Evolutionary conservation across 2,797 vertebrate species (phyloP).

Genomic region (Chrosomus eos): DNA sequence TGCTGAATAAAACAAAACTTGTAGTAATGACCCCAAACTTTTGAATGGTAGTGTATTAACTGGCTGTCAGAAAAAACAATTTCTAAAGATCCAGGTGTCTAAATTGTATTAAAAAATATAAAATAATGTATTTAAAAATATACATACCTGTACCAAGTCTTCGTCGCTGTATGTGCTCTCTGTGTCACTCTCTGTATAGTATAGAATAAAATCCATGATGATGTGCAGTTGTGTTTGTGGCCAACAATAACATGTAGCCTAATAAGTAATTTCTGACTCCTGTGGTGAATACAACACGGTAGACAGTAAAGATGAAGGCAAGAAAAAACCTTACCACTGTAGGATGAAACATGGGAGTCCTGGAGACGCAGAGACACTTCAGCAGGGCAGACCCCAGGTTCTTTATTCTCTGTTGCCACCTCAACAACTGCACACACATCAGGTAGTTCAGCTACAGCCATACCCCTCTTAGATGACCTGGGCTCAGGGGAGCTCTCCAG

Average conservation of each 20-base stretch:
- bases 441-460: slow-evolving; percentile 19
- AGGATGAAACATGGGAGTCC: slow-evolving; percentile 50
- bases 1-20: neutral
- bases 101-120: slow-evolving; percentile 8
- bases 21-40: neutral
- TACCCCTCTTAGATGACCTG: slow-evolving; percentile 1
- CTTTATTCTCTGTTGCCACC: slow-evolving; percentile 50
- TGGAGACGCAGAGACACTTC: slow-evolving; percentile 42
- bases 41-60: neutral
- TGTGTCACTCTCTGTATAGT: slow-evolving; percentile 46
- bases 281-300: neutral
- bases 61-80: neutral
- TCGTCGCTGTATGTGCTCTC: slow-evolving; percentile 47
- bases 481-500: neutral
- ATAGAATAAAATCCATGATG: neutral
- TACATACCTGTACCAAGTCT: slow-evolving; percentile 46
- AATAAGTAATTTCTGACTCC: neutral
- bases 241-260: neutral
- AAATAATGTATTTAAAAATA: neutral
- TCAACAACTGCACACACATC: slow-evolving; percentile 61
- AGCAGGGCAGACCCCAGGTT: slow-evolving; percentile 40
- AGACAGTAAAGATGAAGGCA: neutral
- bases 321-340: slow-evolving; percentile 41
- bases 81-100: neutral
- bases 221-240: neutral